These are phyloP conservation scores for Eueremaeus valkanovi DNA, from an alignment of 2,888 invertebrate genomes.

Conservation along the genomic window DNA sequence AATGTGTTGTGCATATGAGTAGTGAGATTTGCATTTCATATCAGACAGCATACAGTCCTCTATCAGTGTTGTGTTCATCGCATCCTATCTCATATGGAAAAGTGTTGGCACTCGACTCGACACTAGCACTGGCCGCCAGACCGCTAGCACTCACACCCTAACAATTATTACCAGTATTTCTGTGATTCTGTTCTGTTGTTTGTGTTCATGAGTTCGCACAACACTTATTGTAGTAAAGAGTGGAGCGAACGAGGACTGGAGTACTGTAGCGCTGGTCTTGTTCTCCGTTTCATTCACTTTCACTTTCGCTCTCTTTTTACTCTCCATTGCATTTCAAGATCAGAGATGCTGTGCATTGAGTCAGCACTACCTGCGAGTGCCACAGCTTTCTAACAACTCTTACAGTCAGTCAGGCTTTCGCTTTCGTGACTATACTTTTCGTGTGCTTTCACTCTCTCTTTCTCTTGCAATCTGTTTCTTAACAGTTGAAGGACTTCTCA, in stretches of 20 bases:
- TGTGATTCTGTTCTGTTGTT: too few relatives aligned
- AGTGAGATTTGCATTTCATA: neutral
- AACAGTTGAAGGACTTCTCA: conserved; percentile 3
- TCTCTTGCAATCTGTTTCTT: neutral
- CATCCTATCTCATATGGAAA: neutral
- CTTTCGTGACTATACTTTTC: neutral
- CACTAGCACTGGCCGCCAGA: too few relatives aligned
- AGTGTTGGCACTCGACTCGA: too few relatives aligned
- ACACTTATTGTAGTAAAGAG: too few relatives aligned
- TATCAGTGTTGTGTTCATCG: neutral
- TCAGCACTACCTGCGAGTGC: neutral
- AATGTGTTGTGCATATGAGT: neutral
- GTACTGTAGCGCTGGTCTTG: neutral
- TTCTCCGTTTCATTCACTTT: neutral
- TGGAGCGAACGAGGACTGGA: neutral
- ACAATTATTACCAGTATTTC: too few relatives aligned
- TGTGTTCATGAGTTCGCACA: too few relatives aligned
- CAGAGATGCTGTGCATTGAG: conserved; percentile 10
- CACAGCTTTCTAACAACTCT: neutral
- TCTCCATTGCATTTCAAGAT: conserved; percentile 24
- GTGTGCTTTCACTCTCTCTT: neutral
- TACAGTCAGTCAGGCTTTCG: too few relatives aligned
- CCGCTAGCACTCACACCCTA: too few relatives aligned
- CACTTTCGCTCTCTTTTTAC: conserved; percentile 17
- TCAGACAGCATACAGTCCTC: neutral